Conservation (phyloP, 2,888 invertebrate genomes). For the Nomada lathburiana region DNA sequence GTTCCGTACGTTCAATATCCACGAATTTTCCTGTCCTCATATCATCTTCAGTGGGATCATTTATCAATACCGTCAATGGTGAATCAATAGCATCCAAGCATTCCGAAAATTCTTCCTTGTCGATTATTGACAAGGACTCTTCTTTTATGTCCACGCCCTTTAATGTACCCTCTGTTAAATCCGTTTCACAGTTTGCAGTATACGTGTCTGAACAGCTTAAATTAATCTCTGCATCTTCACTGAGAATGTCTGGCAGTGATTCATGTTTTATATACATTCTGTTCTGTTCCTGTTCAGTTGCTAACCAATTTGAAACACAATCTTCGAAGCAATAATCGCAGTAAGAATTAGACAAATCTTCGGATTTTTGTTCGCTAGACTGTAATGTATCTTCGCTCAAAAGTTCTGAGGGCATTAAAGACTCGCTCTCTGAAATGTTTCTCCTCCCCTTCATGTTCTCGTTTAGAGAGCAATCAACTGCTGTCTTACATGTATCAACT, state of each 20-base stretch:
- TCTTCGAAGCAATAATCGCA: slow-evolving; percentile 19
- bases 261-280: neutral
- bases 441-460: neutral
- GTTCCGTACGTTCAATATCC: neutral
- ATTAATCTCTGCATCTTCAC: neutral
- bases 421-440: neutral
- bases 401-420: neutral
- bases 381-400: neutral
- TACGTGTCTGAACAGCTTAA: neutral
- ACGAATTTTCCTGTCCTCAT: neutral
- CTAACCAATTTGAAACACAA: slow-evolving; percentile 7
- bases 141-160: neutral
- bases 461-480: neutral
- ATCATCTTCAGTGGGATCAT: neutral
- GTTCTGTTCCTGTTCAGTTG: neutral
- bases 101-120: neutral
- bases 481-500: slow-evolving; percentile 9
- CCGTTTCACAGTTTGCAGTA: neutral
- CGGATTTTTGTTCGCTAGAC: neutral
- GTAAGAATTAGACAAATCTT: slow-evolving; percentile 5
- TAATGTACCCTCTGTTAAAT: neutral
- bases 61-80: neutral
- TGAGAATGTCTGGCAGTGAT: neutral
- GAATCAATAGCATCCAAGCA: slow-evolving; percentile 1
- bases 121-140: neutral